Percentiles rank a stretch among this genome's conserved stretches.
phyloP scores from a whole-genome alignment of 2,888 invertebrate species.

The Phaedon cochleariae region DNA sequence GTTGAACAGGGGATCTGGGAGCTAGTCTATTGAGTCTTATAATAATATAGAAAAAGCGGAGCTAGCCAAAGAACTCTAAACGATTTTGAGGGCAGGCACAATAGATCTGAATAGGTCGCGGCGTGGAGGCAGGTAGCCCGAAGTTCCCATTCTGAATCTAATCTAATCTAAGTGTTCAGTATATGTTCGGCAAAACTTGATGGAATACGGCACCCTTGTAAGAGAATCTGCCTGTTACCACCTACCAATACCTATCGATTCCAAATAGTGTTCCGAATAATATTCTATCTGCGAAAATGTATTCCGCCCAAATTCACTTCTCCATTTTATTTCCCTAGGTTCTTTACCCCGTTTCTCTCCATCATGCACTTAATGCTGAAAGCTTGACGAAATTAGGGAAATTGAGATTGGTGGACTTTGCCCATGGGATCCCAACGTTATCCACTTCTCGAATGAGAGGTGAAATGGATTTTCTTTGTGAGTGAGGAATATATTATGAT shows the following conservation, averaged over 20 bases:
- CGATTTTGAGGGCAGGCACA: too few species aligned
- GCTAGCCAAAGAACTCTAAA: too few species aligned
- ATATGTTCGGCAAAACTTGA: too few species aligned
- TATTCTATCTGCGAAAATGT: neutral
- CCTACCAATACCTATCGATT: neutral
- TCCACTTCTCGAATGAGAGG: constrained; percentile 41
- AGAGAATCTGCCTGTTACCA: too few species aligned
- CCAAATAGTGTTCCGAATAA: neutral
- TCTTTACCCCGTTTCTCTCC: constrained; percentile 1
- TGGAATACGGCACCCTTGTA: too few species aligned
- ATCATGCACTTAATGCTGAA: constrained; percentile 36
- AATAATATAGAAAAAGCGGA: too few species aligned
- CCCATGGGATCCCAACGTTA: constrained; percentile 40
- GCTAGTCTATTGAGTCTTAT: too few species aligned
- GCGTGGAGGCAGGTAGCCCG: too few species aligned
- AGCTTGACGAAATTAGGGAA: constrained; percentile 51
- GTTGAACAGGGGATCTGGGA: too few species aligned
- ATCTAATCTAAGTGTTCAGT: too few species aligned
- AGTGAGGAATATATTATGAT: constrained; percentile 24
- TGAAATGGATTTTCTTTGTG: constrained; percentile 47
- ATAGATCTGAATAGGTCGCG: too few species aligned
- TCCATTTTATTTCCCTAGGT: neutral
- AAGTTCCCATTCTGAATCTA: too few species aligned
- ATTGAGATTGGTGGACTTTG: constrained; percentile 51
- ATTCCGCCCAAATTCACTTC: neutral